These are phyloP conservation scores for Camptogramma bilineatum DNA, from an alignment of 2,888 invertebrate genomes.

Conservation along the genomic window DNA sequence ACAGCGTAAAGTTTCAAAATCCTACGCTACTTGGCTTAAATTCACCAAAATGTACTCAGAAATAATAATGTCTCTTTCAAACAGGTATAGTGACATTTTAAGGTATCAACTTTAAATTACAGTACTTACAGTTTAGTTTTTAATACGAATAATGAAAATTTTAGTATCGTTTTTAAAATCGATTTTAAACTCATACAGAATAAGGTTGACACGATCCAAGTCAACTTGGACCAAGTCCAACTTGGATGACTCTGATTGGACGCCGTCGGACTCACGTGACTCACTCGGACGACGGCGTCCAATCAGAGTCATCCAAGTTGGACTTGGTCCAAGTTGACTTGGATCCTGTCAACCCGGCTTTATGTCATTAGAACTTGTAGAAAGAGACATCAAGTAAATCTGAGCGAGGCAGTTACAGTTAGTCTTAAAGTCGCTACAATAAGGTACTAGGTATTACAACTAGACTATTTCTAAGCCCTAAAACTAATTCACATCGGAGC, in stretches of 20 bases:
- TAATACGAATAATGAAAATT: too few species aligned
- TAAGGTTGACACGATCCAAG: too few species aligned
- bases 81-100: background rate
- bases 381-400: conserved; percentile 25
- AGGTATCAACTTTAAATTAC: background rate
- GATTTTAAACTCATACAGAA: too few species aligned
- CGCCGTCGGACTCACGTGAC: too few species aligned
- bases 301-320: too few species aligned
- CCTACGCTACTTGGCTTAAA: conserved; percentile 38
- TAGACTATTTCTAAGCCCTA: conserved; percentile 34
- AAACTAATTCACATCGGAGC: conserved; percentile 17
- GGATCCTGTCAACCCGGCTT: background rate
- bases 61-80: conserved; percentile 13
- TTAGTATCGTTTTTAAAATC: too few species aligned
- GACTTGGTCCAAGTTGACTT: too few species aligned
- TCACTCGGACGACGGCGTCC: too few species aligned
- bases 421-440: conserved; percentile 51
- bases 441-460: conserved; percentile 41
- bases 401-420: conserved; percentile 45
- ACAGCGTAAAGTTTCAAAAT: conserved; percentile 44
- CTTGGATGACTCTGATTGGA: too few species aligned
- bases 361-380: background rate
- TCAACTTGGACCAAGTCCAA: too few species aligned
- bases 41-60: conserved; percentile 14
- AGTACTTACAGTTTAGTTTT: too few species aligned